Conservation (phyloP, 1,140 invertebrate genomes). For the Linepithema humile region DNA sequence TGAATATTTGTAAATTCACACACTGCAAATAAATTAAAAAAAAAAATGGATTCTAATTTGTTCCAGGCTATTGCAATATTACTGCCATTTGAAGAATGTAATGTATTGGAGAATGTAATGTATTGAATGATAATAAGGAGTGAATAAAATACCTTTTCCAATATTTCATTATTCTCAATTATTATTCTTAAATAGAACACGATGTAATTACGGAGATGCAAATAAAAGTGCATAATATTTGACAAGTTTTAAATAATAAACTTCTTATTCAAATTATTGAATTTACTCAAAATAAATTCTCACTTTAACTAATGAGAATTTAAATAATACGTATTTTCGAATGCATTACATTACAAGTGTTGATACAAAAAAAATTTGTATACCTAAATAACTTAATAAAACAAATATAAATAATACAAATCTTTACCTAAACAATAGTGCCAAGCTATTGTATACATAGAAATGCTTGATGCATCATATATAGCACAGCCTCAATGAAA, state of each 20-base stretch:
- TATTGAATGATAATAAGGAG: slow-evolving; percentile 58
- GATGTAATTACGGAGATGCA: neutral
- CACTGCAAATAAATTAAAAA: slow-evolving; percentile 54
- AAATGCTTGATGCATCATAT: neutral
- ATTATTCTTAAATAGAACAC: neutral
- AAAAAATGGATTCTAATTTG: slow-evolving; percentile 53
- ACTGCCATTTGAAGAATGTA: slow-evolving; percentile 63
- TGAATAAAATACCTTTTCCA: slow-evolving; percentile 72
- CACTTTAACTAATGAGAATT: too few relatives aligned
- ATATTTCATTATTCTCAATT: slow-evolving; percentile 20
- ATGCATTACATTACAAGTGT: neutral
- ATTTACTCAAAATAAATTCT: too few relatives aligned
- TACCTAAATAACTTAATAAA: slow-evolving; percentile 11
- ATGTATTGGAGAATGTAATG: slow-evolving; percentile 65
- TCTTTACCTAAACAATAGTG: neutral
- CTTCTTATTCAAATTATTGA: neutral
- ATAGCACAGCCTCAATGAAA: neutral
- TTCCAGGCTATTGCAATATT: slow-evolving; percentile 65
- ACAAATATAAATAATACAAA: neutral
- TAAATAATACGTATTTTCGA: neutral
- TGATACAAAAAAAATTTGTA: neutral
- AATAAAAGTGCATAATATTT: neutral
- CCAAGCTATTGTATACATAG: neutral
- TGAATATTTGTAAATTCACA: slow-evolving; percentile 63
- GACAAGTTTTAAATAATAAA: neutral